Evolutionary conservation across 1,140 invertebrate species (phyloP).

Genomic region (Marisa cornuarietis): DNA sequence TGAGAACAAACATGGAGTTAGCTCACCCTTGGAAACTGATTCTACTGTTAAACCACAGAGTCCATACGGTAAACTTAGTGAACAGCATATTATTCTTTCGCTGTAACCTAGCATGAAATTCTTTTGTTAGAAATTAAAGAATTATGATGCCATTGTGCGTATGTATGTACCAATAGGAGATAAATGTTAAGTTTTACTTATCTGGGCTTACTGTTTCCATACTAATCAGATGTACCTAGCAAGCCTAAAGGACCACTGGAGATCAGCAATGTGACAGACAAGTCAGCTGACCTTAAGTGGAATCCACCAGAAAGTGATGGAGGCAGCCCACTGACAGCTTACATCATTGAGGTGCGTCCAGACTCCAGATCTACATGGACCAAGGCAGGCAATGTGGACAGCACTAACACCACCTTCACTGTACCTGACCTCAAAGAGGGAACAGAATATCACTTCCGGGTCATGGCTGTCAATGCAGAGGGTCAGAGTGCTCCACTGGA

Average conservation of each 20-base stretch:
- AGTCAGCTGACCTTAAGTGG: conserved; percentile 91
- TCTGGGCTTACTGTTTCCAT: not conserved
- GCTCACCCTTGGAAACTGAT: conserved; percentile 84
- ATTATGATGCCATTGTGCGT: no score
- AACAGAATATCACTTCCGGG: conserved; percentile 89
- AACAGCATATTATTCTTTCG: no score
- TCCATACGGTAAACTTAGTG: conserved; percentile 83
- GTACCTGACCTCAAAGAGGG: conserved; percentile 88
- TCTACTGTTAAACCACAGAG: conserved; percentile 84
- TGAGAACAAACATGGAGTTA: conserved; percentile 82
- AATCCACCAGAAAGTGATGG: conserved; percentile 93
- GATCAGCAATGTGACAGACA: conserved; percentile 93
- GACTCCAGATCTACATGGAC: conserved; percentile 83
- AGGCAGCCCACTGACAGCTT: conserved; percentile 92
- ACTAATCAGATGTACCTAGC: conserved; percentile 50
- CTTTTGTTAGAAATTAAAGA: no score
- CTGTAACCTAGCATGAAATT: no score
- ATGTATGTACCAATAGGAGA: no score
- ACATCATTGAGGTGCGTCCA: conserved; percentile 90
- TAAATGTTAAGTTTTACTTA: no score
- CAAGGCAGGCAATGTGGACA: conserved; percentile 68
- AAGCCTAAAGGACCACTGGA: conserved; percentile 77
- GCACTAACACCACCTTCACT: conserved; percentile 72
- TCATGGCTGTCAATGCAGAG: conserved; percentile 94
- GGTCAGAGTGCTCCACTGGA: conserved; percentile 91